Evolutionary conservation across 2,113 vertebrate genomes (phyloP), one percentile per base, ranked within the genome.

Genomic region (Donacobius atricapilla): DNA sequence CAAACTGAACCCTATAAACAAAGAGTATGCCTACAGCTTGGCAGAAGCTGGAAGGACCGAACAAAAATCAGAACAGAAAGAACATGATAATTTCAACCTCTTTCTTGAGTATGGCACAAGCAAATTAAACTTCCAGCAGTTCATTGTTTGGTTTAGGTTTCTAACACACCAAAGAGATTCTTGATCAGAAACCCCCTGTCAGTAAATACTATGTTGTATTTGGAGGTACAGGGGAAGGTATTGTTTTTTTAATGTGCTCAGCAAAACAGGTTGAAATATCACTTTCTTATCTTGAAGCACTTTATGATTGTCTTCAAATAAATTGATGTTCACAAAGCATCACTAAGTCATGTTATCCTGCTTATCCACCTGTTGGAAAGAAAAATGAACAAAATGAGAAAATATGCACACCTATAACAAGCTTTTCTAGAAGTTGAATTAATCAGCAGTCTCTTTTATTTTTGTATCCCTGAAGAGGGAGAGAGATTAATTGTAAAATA

Each of bases 281-380:
- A 39, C 17, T 87, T 90, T 61, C 89, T 82, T 69, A 80, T 89
- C 73, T 77, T 35, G 37, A 92, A 86, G 91, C 42, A 57, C 16
- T 93, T 96, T 80, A 71, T 83, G 76, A 83, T 88, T 73, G 12
- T 80, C 61, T 93, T 95, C 68, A 91, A 88, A 85, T 75, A 85
- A 94, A 91, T 78, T 58, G 65, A 72, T 87, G 69, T 54, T 89
- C 78, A 90, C 57, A 87, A 91, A 89, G 23, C 45, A 83, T 83
- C 87, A 58, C 63, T 89, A 90, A 86, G 75, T 83, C 78, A 88
- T 57, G 84, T 83, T 90, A 73, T 85, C 33, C 58, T 76, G 28
- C 35, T 88, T 90, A 76, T 83, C 57, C 71, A 63, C 42, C 57
- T 89, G 16, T 83, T 89, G 78, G 50, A 16, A 31, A 69, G 61